Base-by-base conservation (phyloP, 2,888 invertebrate genomes). In the Tachina grossa region DNA sequence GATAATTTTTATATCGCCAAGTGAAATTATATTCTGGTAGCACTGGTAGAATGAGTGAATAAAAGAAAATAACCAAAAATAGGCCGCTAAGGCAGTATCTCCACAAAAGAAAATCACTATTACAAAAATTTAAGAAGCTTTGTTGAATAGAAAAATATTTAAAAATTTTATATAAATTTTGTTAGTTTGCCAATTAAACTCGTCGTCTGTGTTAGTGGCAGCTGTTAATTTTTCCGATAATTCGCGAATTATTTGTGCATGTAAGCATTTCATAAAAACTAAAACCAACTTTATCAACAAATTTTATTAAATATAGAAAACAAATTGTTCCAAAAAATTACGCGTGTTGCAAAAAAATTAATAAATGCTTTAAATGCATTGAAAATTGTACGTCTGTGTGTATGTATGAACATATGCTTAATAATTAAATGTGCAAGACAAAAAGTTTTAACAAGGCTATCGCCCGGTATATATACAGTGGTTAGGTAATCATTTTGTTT, bases 401-500 rank as follows among this genome's bases (percentile, higher is more conserved):
- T 31, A 19, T 39, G 39, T 31, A 75, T 16, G 49, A 22, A 65
- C 31, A 66, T 65, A 39, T 80, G 31, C 6, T 31, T 31, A 31
- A 31, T 6, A 31, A 31, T 31, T 31, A 31, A 31, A 31, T 31
- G 31, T 31, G 5, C 31, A 31, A 31, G 1, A 31, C 6, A 31
- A 31, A 31, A 31, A 6, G 31, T 31, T 31, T 31, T 31, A 31
- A 31, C 31, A 31, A 31, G 31, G 31, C 31, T 31, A 31, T 31
- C 31, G 31, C 31, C 31, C 31, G 31, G 31, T 31, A 31, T 31
- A 31, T 31, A 31, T 31, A 31, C 31, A n/a, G 14, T 53, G 22
- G 53, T 83, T 83, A 83, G 83, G 74, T 83, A 83, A 83, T 72
- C 83, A 74, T 55, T 68, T 31, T 5, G 61, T 63, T 66, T 57